Percentiles rank a stretch among this genome's conserved stretches.
Conservation (phyloP, 2,113 vertebrate genomes). For the Pterocles orientalis region DNA sequence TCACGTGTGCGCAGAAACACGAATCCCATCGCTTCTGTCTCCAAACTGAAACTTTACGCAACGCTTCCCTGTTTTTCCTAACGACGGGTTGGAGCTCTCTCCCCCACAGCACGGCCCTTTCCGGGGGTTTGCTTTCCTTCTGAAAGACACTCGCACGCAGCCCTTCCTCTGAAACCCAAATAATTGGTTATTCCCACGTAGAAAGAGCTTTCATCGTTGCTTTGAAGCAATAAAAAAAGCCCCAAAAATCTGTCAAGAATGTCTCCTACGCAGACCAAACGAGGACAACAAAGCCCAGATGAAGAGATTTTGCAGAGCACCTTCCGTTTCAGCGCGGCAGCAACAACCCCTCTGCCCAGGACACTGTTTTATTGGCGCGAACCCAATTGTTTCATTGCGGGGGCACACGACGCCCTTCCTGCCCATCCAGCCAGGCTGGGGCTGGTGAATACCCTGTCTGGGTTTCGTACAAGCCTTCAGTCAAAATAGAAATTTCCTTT, state of each 20-base stretch:
- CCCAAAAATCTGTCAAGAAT: not conserved
- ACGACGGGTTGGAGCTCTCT: not conserved
- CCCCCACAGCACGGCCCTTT: not conserved
- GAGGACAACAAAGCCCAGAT: not conserved
- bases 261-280: not conserved
- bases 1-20: not conserved
- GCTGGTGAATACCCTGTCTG: not conserved
- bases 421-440: not conserved
- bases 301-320: not conserved
- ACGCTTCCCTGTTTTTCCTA: not conserved
- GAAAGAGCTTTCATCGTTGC: not conserved
- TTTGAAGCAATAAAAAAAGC: not conserved
- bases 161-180: not conserved
- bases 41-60: not conserved
- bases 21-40: not conserved
- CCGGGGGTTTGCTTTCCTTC: not conserved
- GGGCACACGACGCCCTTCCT: not conserved
- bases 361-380: not conserved
- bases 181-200: not conserved
- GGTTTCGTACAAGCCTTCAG: rapidly evolving
- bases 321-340: not conserved
- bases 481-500: not conserved
- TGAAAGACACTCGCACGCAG: not conserved
- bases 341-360: not conserved
- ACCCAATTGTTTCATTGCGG: not conserved